These are phyloP conservation scores for Micropoecilia bifurca DNA, from an alignment of 2,797 vertebrate genomes.

Conservation along the genomic window DNA sequence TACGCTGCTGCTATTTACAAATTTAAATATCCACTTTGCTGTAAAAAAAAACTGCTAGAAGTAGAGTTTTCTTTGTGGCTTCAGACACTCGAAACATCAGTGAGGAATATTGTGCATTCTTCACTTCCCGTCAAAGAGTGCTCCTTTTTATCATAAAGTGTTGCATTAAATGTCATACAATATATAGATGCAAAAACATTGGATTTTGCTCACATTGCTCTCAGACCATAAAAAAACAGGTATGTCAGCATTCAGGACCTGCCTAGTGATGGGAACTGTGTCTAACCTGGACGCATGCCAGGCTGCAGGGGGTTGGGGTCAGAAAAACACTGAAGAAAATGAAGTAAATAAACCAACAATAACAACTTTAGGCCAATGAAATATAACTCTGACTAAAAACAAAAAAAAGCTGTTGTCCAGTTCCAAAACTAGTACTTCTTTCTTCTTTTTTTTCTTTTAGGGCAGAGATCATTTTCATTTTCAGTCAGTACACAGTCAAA, in stretches of 20 bases:
- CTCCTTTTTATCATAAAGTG: conserved; percentile 40
- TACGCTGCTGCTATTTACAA: background rate
- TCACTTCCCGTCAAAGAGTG: conserved; percentile 32
- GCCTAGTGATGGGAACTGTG: conserved; percentile 53
- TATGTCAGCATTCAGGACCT: conserved; percentile 52
- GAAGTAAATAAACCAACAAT: background rate
- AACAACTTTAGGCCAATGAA: background rate
- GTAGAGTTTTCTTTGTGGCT: background rate
- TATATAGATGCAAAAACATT: conserved; percentile 55
- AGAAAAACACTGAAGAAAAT: conserved; percentile 2
- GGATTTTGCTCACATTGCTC: conserved; percentile 68
- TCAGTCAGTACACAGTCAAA: background rate
- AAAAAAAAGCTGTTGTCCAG: background rate
- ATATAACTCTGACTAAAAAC: background rate
- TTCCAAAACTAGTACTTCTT: background rate
- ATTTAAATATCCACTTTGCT: background rate
- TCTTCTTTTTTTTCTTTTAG: too few relatives aligned
- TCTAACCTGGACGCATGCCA: conserved; percentile 41
- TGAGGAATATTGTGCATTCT: conserved; percentile 11
- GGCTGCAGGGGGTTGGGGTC: background rate
- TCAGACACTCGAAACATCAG: conserved; percentile 10
- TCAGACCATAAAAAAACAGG: conserved; percentile 56
- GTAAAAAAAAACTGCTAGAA: background rate
- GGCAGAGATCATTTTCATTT: background rate
- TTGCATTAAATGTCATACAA: conserved; percentile 54